Base-by-base conservation (phyloP, 2,888 invertebrate species). In the Tortricodes alternella region DNA sequence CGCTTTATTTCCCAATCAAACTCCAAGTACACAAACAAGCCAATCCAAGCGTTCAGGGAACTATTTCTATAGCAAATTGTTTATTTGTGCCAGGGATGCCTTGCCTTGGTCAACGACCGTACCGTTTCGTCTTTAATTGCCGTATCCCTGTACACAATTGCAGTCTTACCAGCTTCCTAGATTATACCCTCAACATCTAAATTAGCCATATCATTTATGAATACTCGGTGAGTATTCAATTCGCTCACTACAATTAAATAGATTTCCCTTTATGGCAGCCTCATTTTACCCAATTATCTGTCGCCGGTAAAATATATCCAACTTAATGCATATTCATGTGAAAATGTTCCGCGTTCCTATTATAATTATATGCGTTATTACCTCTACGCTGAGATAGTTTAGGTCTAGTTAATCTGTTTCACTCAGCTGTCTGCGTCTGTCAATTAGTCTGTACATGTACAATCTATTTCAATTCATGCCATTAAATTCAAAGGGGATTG, bases 101-200 rank as follows among this genome's bases (percentile, higher is more conserved):
- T 70, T 67, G 63, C 66, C 49, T 63, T 75, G 80, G 80, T 80
- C 81, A 83, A 73, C 73, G 80, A 80, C 80, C 64, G 53, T 55
- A 49, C 64, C 50, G 68, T 73, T 74, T 73, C 71, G 67, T 71
- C 66, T 70, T 66, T 67, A 70, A 71, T 73, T 76, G 68, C 68
- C 65, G 62, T 65, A 66, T 71, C 61, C 53, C 73, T 64, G 62
- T 60, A 53, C 46, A 55, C 68, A 71, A 77, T 71, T 64, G 65
- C 57, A 61, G 62, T 63, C 53, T 52, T 61, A 24, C 59, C 57
- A 65, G 58, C 44, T 58, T 58, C 34, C 19, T 27, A 24, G 32
- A 35, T 46, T 37, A 53, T 46, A 11, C 4, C 5, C 4, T 29
- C 11, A n/a, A 11, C 29, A 11, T 29, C 29, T 29, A 29, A 29